These are phyloP conservation scores for Osmoderma eremita DNA, from an alignment of 2,888 invertebrate genomes.

Conservation along the genomic window DNA sequence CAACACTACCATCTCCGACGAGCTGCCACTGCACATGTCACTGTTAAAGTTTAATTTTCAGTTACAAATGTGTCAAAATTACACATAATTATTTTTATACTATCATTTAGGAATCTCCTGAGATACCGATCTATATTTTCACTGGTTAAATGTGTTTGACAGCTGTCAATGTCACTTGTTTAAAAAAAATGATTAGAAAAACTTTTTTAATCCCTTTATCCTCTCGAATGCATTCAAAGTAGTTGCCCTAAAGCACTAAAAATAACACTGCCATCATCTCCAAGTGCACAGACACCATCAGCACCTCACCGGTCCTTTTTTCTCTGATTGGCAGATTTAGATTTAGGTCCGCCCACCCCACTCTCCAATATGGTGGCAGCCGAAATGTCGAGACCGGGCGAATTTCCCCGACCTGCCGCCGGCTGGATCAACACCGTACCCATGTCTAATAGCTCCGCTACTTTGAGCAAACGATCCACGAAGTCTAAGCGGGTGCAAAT, in stretches of 20 bases:
- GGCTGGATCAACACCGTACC: slow-evolving; percentile 97
- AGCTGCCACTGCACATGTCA: no score
- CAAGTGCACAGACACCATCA: slow-evolving; percentile 45
- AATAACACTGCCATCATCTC: slow-evolving; percentile 43
- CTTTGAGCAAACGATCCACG: slow-evolving; percentile 79
- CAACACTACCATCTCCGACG: no score
- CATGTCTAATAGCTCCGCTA: slow-evolving; percentile 74
- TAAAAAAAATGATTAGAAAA: no score
- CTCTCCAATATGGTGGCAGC: slow-evolving; percentile 54
- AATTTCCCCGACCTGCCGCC: slow-evolving; percentile 70
- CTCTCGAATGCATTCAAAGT: no score
- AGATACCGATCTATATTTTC: no score
- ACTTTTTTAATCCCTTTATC: no score
- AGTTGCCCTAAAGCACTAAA: neutral
- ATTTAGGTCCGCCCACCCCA: slow-evolving; percentile 59
- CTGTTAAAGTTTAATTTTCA: no score
- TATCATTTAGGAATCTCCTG: no score
- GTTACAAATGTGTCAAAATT: no score
- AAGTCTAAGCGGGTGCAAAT: slow-evolving; percentile 73
- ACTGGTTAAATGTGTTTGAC: no score
- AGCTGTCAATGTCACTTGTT: no score
- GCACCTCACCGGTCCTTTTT: slow-evolving; percentile 47
- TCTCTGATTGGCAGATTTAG: slow-evolving; percentile 53
- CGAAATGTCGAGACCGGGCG: slow-evolving; percentile 65
- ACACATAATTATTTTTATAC: no score